Evolutionary conservation across 2,113 vertebrate species (phyloP).

Genomic region (Columbina picui): DNA sequence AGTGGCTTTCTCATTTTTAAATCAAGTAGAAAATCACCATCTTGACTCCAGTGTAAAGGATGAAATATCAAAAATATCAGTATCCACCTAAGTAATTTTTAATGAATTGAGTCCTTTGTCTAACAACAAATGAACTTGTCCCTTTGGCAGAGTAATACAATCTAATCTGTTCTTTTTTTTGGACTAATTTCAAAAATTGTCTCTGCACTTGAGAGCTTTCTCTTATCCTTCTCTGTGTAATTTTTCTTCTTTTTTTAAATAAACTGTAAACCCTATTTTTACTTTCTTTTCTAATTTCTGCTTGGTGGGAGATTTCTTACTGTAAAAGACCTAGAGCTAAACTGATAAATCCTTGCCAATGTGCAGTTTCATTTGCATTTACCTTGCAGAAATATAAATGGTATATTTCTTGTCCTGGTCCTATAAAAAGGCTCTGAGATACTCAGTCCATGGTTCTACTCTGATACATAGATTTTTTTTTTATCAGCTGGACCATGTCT

Average conservation of each 20-base stretch:
- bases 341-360: conserved; percentile 24
- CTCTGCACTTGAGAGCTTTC: conserved; percentile 26
- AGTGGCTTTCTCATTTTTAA: conserved; percentile 2
- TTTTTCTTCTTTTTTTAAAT: conserved; percentile 59
- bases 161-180: conserved; percentile 57
- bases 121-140: conserved; percentile 50
- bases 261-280: conserved; percentile 27
- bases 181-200: conserved; percentile 59
- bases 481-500: not conserved
- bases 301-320: conserved; percentile 11
- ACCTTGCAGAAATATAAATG: conserved; percentile 28
- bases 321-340: conserved; percentile 10
- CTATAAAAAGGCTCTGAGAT: not conserved
- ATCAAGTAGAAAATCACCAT: not conserved
- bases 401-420: conserved; percentile 33
- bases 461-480: not conserved
- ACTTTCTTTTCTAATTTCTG: conserved; percentile 29
- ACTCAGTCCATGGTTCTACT: not conserved
- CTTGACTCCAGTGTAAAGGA: not conserved
- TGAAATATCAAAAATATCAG: conserved; percentile 35
- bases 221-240: conserved; percentile 19
- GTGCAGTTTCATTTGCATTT: conserved; percentile 39
- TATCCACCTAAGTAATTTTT: conserved; percentile 59
- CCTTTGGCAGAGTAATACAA: conserved; percentile 43
- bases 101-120: conserved; percentile 65